Evolutionary conservation across 1,140 invertebrate genomes (phyloP).

Genomic region (Leptinotarsa undecemlineata): DNA sequence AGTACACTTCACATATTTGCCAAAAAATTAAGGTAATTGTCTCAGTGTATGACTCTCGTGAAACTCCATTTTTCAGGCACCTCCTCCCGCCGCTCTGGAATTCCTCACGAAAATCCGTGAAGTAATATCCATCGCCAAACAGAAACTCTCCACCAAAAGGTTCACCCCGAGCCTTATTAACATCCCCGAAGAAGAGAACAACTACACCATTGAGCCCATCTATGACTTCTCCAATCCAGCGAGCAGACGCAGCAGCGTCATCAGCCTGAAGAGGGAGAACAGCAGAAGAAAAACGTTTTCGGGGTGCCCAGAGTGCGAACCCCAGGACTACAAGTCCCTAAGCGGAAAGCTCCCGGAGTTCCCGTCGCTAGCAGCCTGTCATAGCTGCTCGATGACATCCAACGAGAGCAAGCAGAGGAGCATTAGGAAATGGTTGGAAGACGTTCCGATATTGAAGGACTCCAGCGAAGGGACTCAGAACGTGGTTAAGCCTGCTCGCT

Average conservation of each 20-base stretch:
- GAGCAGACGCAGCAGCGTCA: slow-evolving; percentile 60
- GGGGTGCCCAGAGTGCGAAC: slow-evolving; percentile 69
- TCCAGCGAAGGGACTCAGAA: background rate
- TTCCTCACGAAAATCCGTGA: slow-evolving; percentile 85
- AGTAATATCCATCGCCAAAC: slow-evolving; percentile 84
- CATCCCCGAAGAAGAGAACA: slow-evolving; percentile 78
- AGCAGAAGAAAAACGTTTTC: slow-evolving; percentile 62
- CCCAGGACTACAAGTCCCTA: slow-evolving; percentile 53
- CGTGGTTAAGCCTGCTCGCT: background rate
- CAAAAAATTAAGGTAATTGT: background rate
- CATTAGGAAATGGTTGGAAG: slow-evolving; percentile 78
- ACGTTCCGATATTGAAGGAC: slow-evolving; percentile 62
- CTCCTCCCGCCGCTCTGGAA: slow-evolving; percentile 82
- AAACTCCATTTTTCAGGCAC: slow-evolving; percentile 65
- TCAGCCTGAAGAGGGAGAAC: slow-evolving; percentile 64
- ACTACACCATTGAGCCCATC: slow-evolving; percentile 56
- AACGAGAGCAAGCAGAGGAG: slow-evolving; percentile 70
- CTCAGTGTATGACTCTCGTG: background rate
- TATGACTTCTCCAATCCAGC: slow-evolving; percentile 51
- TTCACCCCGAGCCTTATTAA: slow-evolving; percentile 77
- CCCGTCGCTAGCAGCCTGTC: slow-evolving; percentile 57
- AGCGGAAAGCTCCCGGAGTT: slow-evolving; percentile 54
- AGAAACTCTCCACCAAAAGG: slow-evolving; percentile 80
- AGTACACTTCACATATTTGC: slow-evolving; percentile 41
- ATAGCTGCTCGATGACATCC: slow-evolving; percentile 57